Evolutionary conservation across 2,888 invertebrate species (phyloP), one percentile per base, ranked within the genome.

Genomic region (Slavum lentiscoides): DNA sequence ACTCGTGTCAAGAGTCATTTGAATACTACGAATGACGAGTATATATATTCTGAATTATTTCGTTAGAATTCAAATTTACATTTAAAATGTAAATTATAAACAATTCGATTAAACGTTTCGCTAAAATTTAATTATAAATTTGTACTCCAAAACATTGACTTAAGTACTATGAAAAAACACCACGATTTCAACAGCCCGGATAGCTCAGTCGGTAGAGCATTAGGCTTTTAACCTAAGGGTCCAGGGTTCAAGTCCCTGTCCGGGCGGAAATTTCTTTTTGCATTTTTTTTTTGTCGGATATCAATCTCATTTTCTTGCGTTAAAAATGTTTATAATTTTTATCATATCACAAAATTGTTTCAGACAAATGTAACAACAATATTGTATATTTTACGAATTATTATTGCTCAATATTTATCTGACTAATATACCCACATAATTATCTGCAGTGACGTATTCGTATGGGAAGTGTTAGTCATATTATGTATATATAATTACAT

Each of bases 171-270:
- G 6, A 4, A 4, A 61, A 23, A 61, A 55, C 19, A 61, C 8
- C 7, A 11, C 9, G 2, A 30, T 21, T 21, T 9, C 19, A 68
- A 82, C 23, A 83, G 84, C 84, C 84, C 84, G 85, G 85, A 84
- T 85, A 85, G 85, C 85, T 85, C 85, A 85, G 85, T 85, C 85
- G 85, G 85, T 85, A 85, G 85, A 85, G 85, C 84, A 85, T 85
- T 84, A 84, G 85, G 84, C 85, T 85, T 85, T 85, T 85, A 85
- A 85, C 85, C 85, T 85, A 84, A 85, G 85, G 85, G 85, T 85
- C 85, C 85, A 84, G 85, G 85, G 85, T 85, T 85, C 85, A 82
- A 85, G 85, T 85, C 85, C 85, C 85, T 84, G 85, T 85, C 84
- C 85, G 85, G 85, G 85, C 85, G 84, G n/a, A 0, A 0, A 39